Evolutionary conservation across 2,113 vertebrate species (phyloP).

Genomic region (Hyperoodon ampullatus): DNA sequence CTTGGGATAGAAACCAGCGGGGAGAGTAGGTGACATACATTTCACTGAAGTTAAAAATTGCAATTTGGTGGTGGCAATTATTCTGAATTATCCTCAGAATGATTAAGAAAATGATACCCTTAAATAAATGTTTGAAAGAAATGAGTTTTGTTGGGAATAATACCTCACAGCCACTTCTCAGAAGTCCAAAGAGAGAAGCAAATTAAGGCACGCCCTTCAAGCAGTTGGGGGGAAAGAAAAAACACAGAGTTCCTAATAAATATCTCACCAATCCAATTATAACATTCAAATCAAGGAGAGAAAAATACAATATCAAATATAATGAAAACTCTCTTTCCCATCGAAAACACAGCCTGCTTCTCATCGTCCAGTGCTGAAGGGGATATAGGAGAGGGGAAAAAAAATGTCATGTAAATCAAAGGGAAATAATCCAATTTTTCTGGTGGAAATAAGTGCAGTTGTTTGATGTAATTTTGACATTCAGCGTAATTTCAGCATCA

Average conservation of each 20-base stretch:
- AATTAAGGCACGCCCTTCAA: constrained; percentile 80
- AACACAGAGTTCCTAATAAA: constrained; percentile 76
- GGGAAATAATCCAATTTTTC: constrained; percentile 84
- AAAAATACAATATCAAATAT: constrained; percentile 70
- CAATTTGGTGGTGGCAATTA: constrained; percentile 62
- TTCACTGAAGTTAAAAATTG: constrained; percentile 76
- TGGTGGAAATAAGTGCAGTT: constrained; percentile 81
- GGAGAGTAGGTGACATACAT: constrained; percentile 45
- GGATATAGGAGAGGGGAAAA: constrained; percentile 55
- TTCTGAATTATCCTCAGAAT: constrained; percentile 78
- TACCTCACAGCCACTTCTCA: constrained; percentile 82
- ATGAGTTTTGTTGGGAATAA: constrained; percentile 77
- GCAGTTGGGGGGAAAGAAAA: constrained; percentile 20
- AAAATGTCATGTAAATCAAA: constrained; percentile 82
- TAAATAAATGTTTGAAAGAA: constrained; percentile 83
- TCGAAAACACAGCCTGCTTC: constrained; percentile 62
- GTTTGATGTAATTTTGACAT: constrained; percentile 85
- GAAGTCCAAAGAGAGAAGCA: constrained; percentile 80
- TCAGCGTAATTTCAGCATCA: constrained; percentile 80
- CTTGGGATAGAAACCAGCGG: not conserved
- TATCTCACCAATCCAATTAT: constrained; percentile 84
- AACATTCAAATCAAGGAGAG: constrained; percentile 84
- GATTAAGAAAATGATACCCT: constrained; percentile 82
- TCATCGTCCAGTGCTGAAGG: constrained; percentile 78
- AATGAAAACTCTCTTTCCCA: constrained; percentile 81